Evolutionary conservation across 2,888 invertebrate species (phyloP).

Genomic region (Sphecodes monilicornis): DNA sequence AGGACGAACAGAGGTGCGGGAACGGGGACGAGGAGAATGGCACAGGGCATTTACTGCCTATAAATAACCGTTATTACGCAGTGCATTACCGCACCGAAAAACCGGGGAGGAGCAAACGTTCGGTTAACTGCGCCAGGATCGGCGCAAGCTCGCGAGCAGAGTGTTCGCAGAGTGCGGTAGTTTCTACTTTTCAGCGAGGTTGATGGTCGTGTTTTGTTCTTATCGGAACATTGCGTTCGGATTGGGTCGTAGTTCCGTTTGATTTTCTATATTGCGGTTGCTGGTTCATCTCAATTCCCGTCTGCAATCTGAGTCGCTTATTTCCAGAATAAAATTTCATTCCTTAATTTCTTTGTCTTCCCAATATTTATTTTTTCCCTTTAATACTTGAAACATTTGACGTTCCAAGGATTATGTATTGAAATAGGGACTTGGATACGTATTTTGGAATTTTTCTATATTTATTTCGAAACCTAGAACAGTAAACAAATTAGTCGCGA

Average conservation of each 20-base stretch:
- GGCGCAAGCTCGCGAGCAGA: conserved; percentile 19
- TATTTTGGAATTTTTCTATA: no score
- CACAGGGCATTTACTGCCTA: conserved; percentile 65
- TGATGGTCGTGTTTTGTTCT: neutral
- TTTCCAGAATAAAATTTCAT: neutral
- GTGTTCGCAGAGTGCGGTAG: conserved; percentile 4
- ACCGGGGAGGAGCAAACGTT: conserved; percentile 56
- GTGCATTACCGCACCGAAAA: conserved; percentile 63
- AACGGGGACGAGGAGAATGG: conserved; percentile 39
- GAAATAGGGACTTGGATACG: no score
- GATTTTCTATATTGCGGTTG: neutral
- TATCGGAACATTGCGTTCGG: neutral
- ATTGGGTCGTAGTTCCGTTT: neutral
- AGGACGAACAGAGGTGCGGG: conserved; percentile 9
- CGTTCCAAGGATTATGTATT: no score
- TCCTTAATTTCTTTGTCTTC: no score
- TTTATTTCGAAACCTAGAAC: no score
- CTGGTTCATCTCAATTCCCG: neutral
- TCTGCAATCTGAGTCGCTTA: neutral
- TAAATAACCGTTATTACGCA: conserved; percentile 72
- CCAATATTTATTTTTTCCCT: no score
- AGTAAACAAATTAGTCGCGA: no score
- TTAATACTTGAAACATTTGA: no score
- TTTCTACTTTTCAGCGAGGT: neutral
- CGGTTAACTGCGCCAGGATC: conserved; percentile 51